Evolutionary conservation across 2,797 vertebrate species (phyloP).

Genomic region (Carcharodon carcharias): DNA sequence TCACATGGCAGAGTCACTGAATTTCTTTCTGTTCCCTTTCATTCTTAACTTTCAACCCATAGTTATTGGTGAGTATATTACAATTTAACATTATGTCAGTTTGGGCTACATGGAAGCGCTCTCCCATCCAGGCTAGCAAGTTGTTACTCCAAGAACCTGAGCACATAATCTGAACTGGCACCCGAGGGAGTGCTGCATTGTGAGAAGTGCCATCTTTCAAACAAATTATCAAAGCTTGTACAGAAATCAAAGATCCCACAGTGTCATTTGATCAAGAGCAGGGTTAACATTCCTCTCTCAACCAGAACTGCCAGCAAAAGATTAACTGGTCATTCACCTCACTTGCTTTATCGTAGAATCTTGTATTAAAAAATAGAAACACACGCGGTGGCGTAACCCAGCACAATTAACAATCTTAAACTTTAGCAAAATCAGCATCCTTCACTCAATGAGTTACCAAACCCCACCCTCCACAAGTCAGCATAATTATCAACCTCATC

Average conservation of each 20-base stretch:
- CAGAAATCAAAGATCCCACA: background rate
- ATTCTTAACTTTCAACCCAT: background rate
- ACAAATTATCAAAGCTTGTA: background rate
- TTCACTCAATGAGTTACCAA: no score
- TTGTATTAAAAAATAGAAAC: background rate
- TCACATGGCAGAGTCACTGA: background rate
- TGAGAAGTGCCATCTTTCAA: background rate
- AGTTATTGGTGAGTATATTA: background rate
- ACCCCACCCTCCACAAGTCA: no score
- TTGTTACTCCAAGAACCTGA: background rate
- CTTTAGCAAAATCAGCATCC: no score
- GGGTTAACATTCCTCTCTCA: background rate
- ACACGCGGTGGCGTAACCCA: background rate
- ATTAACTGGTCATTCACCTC: background rate
- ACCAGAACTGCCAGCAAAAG: background rate
- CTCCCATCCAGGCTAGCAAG: background rate
- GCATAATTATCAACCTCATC: no score
- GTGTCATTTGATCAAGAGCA: background rate
- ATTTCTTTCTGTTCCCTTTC: conserved; percentile 4
- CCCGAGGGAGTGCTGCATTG: background rate
- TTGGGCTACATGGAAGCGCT: background rate
- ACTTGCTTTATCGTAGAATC: background rate
- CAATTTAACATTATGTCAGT: background rate
- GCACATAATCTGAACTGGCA: background rate
- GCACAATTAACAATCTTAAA: no score